Conservation (phyloP, 2,797 vertebrate species). For the Pangasius djambal region DNA sequence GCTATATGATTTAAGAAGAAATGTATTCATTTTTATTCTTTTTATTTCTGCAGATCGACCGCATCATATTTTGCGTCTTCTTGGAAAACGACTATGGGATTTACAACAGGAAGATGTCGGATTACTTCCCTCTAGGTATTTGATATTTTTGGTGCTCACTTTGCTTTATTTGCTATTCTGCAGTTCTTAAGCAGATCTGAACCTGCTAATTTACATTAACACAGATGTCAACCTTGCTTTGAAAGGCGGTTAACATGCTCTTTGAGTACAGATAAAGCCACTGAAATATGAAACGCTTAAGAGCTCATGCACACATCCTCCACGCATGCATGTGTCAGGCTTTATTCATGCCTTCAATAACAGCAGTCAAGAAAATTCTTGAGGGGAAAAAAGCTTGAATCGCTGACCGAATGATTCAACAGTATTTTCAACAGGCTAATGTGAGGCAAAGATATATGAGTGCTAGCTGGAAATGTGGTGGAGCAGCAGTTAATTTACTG, state of each 20-base stretch:
- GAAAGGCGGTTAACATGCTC: neutral
- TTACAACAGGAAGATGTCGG: slow-evolving; percentile 95
- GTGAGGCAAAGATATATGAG: neutral
- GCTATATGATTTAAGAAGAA: neutral
- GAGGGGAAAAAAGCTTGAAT: neutral
- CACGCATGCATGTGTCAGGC: neutral
- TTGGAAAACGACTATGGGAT: slow-evolving; percentile 95
- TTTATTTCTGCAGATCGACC: slow-evolving; percentile 81
- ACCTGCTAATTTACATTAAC: slow-evolving; percentile 6
- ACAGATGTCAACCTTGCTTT: slow-evolving; percentile 23
- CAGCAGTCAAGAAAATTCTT: neutral
- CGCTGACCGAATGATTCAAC: neutral
- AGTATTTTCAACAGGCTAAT: neutral
- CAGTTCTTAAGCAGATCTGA: slow-evolving; percentile 9
- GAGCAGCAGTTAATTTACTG: neutral
- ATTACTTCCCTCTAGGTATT: slow-evolving; percentile 88
- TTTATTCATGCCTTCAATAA: slow-evolving; percentile 5
- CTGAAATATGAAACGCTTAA: slow-evolving; percentile 1
- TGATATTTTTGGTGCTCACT: slow-evolving; percentile 31
- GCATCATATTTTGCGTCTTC: slow-evolving; percentile 98
- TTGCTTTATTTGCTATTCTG: slow-evolving; percentile 48
- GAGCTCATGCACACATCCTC: neutral
- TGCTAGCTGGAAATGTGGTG: neutral
- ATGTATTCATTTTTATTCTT: neutral
- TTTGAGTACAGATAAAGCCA: neutral